phyloP scores from a whole-genome alignment of 2,888 invertebrate species.

The Drosophila niveifrons region DNA sequence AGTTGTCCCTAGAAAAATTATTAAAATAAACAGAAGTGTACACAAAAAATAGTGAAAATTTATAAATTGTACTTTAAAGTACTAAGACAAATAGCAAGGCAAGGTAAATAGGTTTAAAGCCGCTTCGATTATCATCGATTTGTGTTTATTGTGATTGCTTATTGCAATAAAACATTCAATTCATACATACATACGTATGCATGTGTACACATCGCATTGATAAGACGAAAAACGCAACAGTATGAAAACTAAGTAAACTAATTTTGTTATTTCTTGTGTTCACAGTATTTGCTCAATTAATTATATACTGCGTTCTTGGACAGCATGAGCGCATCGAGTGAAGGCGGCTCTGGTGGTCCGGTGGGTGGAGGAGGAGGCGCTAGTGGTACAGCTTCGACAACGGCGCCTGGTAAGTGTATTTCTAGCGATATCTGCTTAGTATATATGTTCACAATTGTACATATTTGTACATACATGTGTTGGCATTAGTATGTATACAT shows the following conservation, averaged over 20 bases:
- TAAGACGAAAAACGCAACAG: constrained; percentile 56
- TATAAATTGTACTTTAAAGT: constrained; percentile 13
- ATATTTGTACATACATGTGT: constrained; percentile 41
- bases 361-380: constrained; percentile 71
- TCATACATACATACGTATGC: constrained; percentile 25
- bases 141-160: constrained; percentile 4
- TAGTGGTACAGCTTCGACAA: constrained; percentile 72
- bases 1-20: constrained; percentile 36
- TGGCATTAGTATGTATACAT: constrained; percentile 60
- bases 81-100: constrained; percentile 18
- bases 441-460: constrained; percentile 19
- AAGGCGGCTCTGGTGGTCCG: constrained; percentile 70
- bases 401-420: constrained; percentile 79
- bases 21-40: constrained; percentile 45
- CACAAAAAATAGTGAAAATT: constrained; percentile 41
- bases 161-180: constrained; percentile 6
- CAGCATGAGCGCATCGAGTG: constrained; percentile 78
- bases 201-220: constrained; percentile 40
- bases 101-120: constrained; percentile 22
- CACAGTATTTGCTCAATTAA: constrained; percentile 72
- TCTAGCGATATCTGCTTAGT: constrained; percentile 36
- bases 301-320: constrained; percentile 69
- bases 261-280: constrained; percentile 21
- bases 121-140: not conserved
- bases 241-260: constrained; percentile 9